Conservation (phyloP, 2,888 invertebrate genomes). For the Cosmorhoe ocellata region DNA sequence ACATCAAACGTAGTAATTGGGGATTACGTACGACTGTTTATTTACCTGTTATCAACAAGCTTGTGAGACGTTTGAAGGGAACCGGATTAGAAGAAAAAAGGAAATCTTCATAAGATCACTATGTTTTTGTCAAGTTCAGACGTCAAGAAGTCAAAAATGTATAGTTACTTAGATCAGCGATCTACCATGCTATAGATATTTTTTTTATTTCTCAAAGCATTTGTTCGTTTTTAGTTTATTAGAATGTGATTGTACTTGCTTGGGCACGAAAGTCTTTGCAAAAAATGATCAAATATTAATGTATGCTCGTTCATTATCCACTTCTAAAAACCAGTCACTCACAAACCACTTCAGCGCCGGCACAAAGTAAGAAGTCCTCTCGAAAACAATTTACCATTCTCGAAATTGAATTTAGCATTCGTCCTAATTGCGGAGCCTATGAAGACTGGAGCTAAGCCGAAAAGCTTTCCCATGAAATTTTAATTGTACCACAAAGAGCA, state of each 20-base stretch:
- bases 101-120: too few relatives aligned
- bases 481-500: constrained; percentile 61
- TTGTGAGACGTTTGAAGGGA: background rate
- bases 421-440: constrained; percentile 35
- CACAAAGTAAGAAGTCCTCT: constrained; percentile 25
- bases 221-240: too few relatives aligned
- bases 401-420: constrained; percentile 32
- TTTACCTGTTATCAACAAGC: constrained; percentile 17
- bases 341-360: constrained; percentile 16
- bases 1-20: constrained; percentile 57
- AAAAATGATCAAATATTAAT: background rate
- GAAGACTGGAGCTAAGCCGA: constrained; percentile 39
- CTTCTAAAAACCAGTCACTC: constrained; percentile 12
- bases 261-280: too few relatives aligned
- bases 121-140: too few relatives aligned
- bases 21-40: constrained; percentile 23
- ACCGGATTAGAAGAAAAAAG: background rate
- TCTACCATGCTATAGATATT: too few relatives aligned
- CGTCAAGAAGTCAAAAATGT: too few relatives aligned
- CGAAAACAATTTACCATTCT: constrained; percentile 26
- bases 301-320: constrained; percentile 10
- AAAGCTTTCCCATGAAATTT: constrained; percentile 57
- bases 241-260: too few relatives aligned
- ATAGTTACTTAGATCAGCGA: too few relatives aligned
- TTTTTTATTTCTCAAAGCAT: too few relatives aligned